Base-by-base conservation (phyloP, 2,113 vertebrate genomes). In the Pteropus alecto region DNA sequence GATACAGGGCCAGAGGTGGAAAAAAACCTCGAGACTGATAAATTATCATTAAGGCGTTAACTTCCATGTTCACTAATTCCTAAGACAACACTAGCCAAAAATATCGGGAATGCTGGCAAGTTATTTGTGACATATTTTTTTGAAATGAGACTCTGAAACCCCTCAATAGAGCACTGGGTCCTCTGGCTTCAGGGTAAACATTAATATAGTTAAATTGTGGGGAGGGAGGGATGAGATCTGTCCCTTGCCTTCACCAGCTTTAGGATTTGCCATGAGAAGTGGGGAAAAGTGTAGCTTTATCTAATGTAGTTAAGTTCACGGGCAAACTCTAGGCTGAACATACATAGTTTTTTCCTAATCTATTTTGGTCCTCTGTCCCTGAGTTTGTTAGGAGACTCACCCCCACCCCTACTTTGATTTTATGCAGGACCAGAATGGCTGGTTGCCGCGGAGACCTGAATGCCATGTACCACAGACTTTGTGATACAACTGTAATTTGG, bases 391-490 rank as follows among this genome's bases (percentile, higher is more conserved):
- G 63, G 60, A 60, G 9, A 43, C 6, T 94, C 90, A 95, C 60
- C 46, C 13, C 1, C 16, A 16, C 12, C 46, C 7, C 76, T 6
- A 9, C 58, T 90, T 56, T 77, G 67, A 89, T 95, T 90, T 85
- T 68, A 24, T 1, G 8, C 33, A 95, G 97, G 51, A 51, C 51
- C 24, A 22, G 61, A 95, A 96, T 98, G 94, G 0, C 94, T 0
- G 76, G 98, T 26, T 79, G 56, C 0, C 95, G 6, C 33, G 0
- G 0, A 0, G 0, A 2, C 71, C 98, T 99, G 26, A 0, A 28
- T 5, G 26, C 77, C 2, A 95, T 97, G 78, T 99, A 99, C 93
- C 54, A 98, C 54, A 98, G 97, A 60, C 99, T 99, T 28, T 99
- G 99, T 86, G 98, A 99, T 93, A 97, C 65, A 0, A 41, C 93